These are phyloP conservation scores for Rallus limicola DNA, from an alignment of 2,113 vertebrate species.

Conservation along the genomic window DNA sequence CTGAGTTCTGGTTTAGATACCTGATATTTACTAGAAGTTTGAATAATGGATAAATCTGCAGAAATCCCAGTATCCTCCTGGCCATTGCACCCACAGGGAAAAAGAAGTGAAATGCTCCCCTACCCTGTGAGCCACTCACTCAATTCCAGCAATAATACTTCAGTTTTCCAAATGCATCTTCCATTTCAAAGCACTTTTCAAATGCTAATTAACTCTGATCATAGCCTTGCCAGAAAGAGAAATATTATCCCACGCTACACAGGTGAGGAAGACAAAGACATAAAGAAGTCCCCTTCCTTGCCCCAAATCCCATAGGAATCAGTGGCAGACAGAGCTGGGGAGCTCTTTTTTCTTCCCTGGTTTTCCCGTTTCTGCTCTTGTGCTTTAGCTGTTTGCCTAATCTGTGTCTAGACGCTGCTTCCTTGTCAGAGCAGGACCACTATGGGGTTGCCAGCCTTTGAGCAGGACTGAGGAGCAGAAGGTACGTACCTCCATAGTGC, in stretches of 20 bases:
- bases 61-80: not conserved
- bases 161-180: slow-evolving; percentile 30
- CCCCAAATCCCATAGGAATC: not conserved
- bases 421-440: not conserved
- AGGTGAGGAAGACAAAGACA: not conserved
- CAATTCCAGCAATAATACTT: not conserved
- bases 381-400: not conserved
- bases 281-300: not conserved
- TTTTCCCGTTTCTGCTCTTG: not conserved
- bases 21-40: not conserved
- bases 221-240: slow-evolving; percentile 12
- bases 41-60: slow-evolving; percentile 27
- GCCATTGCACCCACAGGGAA: not conserved
- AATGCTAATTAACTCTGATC: slow-evolving; percentile 29
- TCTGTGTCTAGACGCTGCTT: slow-evolving; percentile 10
- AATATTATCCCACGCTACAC: slow-evolving; percentile 25
- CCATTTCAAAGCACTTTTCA: slow-evolving; percentile 60
- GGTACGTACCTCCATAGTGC: fast-evolving
- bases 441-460: not conserved
- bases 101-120: not conserved
- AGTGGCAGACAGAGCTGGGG: not conserved
- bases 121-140: not conserved
- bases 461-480: not conserved
- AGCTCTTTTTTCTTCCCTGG: not conserved
- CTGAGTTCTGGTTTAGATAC: not conserved